Percentiles rank a stretch among this genome's conserved stretches.
phyloP scores from a whole-genome alignment of 2,113 vertebrate genomes.

The Oplegnathus fasciatus region DNA sequence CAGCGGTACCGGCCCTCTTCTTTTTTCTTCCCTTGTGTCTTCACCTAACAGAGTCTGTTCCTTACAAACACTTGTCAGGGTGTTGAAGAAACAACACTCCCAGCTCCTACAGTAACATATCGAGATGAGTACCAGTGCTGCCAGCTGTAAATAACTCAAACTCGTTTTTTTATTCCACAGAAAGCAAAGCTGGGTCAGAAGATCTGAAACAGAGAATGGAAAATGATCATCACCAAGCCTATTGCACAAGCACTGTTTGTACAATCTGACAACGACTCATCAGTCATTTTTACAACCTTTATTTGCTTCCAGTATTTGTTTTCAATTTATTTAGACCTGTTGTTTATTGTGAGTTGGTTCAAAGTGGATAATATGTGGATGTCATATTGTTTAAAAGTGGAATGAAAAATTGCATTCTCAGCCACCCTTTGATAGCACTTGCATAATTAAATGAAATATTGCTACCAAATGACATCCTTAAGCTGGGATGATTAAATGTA shows the following conservation, averaged over 20 bases:
- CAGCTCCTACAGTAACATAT: slow-evolving; percentile 27
- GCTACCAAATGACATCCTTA: slow-evolving; percentile 32
- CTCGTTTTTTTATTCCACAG: slow-evolving; percentile 84
- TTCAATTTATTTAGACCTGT: slow-evolving; percentile 53
- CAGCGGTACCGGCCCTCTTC: slow-evolving; percentile 1
- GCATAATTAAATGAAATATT: slow-evolving; percentile 48
- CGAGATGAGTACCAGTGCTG: slow-evolving; percentile 29
- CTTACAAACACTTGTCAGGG: slow-evolving; percentile 32
- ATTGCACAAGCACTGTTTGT: slow-evolving; percentile 64
- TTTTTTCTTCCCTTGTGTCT: slow-evolving; percentile 20
- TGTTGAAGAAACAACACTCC: slow-evolving; percentile 44
- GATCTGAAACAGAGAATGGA: slow-evolving; percentile 85
- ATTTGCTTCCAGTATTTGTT: slow-evolving; percentile 59
- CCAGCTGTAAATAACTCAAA: slow-evolving; percentile 58
- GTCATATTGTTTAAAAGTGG: slow-evolving; percentile 41
- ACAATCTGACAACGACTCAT: slow-evolving; percentile 69
- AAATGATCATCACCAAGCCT: slow-evolving; percentile 61
- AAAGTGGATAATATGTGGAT: slow-evolving; percentile 44
- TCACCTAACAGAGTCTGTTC: slow-evolving; percentile 25
- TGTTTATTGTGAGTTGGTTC: slow-evolving; percentile 46
- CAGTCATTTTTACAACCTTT: slow-evolving; percentile 58
- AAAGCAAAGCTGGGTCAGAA: slow-evolving; percentile 98
- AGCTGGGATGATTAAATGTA: slow-evolving; percentile 40
- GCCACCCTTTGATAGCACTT: slow-evolving; percentile 26
- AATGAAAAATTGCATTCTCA: slow-evolving; percentile 25